phyloP scores from a whole-genome alignment of 2,888 invertebrate species.

The Melolontha melolontha region DNA sequence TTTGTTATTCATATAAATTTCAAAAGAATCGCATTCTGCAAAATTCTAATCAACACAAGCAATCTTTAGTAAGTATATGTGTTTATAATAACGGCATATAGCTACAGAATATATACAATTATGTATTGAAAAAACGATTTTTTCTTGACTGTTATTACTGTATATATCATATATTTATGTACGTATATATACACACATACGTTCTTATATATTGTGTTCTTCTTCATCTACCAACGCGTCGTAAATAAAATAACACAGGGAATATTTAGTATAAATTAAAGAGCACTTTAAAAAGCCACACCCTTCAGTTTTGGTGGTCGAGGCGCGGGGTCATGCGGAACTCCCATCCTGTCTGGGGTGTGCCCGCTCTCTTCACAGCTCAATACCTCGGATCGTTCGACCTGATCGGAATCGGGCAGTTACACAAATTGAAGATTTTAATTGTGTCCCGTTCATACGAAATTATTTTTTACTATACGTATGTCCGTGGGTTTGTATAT shows the following conservation, averaged over 20 bases:
- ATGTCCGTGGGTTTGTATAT: too few species aligned
- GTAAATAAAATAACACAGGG: conserved; percentile 39
- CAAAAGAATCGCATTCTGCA: too few species aligned
- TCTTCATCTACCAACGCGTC: conserved; percentile 35
- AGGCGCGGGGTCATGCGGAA: conserved; percentile 62
- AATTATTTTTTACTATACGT: too few species aligned
- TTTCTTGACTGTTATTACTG: conserved; percentile 10
- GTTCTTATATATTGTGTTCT: conserved; percentile 13
- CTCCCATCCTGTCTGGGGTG: conserved; percentile 66
- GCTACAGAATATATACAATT: background rate
- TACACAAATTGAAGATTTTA: conserved; percentile 27
- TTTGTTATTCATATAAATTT: too few species aligned
- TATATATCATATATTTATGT: background rate
- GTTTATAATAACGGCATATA: too few species aligned
- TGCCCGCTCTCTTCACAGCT: conserved; percentile 59
- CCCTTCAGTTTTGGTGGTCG: conserved; percentile 58
- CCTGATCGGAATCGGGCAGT: conserved; percentile 29
- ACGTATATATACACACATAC: background rate
- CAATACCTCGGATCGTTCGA: conserved; percentile 52
- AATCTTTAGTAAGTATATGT: too few species aligned
- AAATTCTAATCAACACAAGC: too few species aligned
- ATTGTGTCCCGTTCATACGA: background rate
- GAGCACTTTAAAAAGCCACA: conserved; percentile 58
- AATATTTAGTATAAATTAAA: conserved; percentile 56
- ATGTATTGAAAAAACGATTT: conserved; percentile 7